These are phyloP conservation scores for Papilio xuthus DNA, from an alignment of 1,140 invertebrate genomes.

Conservation along the genomic window DNA sequence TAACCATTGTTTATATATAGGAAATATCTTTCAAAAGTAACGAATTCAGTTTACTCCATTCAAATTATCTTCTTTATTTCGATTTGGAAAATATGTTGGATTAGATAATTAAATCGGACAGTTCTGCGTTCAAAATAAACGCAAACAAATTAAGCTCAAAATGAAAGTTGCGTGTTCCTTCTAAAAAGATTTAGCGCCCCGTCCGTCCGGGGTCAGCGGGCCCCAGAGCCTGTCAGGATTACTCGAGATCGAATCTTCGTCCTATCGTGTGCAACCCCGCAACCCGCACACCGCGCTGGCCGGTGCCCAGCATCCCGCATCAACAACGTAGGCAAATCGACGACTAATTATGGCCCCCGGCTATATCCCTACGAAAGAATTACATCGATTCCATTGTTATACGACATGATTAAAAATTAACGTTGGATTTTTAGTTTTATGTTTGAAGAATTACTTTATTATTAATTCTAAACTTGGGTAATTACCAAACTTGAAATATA, in stretches of 20 bases:
- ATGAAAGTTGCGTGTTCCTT: slow-evolving; percentile 26
- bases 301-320: not conserved
- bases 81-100: not conserved
- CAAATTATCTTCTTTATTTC: too few species aligned
- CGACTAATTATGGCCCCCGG: slow-evolving; percentile 47
- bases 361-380: slow-evolving; percentile 43
- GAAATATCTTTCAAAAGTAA: too few species aligned
- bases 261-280: slow-evolving; percentile 31
- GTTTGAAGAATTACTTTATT: not conserved
- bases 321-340: slow-evolving; percentile 49
- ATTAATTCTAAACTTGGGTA: not conserved
- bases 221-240: slow-evolving; percentile 17
- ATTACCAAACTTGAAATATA: not conserved
- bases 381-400: slow-evolving; percentile 36
- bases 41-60: too few species aligned
- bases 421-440: not conserved
- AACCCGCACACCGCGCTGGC: not conserved
- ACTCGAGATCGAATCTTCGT: slow-evolving; percentile 4
- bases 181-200: slow-evolving; percentile 10
- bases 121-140: not conserved
- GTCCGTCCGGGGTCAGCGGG: slow-evolving; percentile 7
- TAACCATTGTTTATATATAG: not conserved
- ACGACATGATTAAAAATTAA: slow-evolving; percentile 25
- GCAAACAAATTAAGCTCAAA: slow-evolving; percentile 10
- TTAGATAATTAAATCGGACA: not conserved